These are phyloP conservation scores for Enteromius unitaeniatus DNA, from an alignment of 2,797 vertebrate species.

Conservation along the genomic window DNA sequence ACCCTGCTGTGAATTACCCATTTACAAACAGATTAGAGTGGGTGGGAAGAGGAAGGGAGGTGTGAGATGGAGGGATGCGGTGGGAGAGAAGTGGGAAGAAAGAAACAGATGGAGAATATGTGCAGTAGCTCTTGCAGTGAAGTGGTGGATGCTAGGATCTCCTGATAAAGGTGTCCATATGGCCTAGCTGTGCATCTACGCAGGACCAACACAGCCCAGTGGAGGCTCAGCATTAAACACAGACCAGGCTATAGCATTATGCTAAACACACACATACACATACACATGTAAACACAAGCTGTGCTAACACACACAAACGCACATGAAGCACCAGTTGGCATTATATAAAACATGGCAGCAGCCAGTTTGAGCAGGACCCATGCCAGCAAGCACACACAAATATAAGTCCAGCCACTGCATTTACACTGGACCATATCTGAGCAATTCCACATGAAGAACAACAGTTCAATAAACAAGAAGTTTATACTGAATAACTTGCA, in stretches of 20 bases:
- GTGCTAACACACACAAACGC: slow-evolving; percentile 60
- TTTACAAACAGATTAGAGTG: slow-evolving; percentile 54
- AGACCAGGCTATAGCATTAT: slow-evolving; percentile 64
- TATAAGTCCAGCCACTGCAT: not conserved
- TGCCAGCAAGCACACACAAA: slow-evolving; percentile 2
- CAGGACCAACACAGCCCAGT: slow-evolving; percentile 44
- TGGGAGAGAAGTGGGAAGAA: slow-evolving; percentile 56
- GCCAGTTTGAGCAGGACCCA: not conserved
- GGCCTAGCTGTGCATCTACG: slow-evolving; percentile 73
- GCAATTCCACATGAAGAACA: not conserved
- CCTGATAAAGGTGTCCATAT: slow-evolving; percentile 80
- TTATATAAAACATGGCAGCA: slow-evolving; percentile 15
- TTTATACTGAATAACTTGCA: not conserved
- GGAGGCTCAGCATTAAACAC: slow-evolving; percentile 54
- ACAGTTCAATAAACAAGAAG: slow-evolving; percentile 4
- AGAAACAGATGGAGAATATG: slow-evolving; percentile 63
- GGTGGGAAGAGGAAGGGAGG: slow-evolving; percentile 49
- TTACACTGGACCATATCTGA: not conserved
- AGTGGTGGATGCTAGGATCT: slow-evolving; percentile 80
- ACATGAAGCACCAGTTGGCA: slow-evolving; percentile 37
- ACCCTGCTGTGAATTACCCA: slow-evolving; percentile 48
- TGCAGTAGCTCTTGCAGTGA: slow-evolving; percentile 77
- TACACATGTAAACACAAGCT: slow-evolving; percentile 19
- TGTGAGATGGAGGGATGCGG: slow-evolving; percentile 43
- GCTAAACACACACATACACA: slow-evolving; percentile 44